Evolutionary conservation across 92 coral and sea anemone genomes (phyloP), one percentile per base, ranked within the genome.

Genomic region (Meandrina meandrites): DNA sequence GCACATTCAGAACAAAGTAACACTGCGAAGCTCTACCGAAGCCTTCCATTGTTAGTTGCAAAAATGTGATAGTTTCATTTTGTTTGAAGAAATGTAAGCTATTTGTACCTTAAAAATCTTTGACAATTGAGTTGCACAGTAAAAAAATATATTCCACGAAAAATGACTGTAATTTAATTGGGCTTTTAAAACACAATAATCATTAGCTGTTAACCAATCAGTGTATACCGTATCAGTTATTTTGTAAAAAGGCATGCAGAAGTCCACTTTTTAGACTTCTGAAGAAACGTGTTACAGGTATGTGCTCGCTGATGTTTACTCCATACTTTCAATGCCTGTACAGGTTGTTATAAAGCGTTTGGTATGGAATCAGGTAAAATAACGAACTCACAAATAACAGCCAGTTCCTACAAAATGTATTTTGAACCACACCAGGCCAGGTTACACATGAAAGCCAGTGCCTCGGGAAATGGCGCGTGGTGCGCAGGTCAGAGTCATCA

Each of bases 401-500:
- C 98, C 21, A 92, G 90, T 27, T 92, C 98, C 0, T 68, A 83
- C 78, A 80, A 79, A 28, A 22, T 40, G 19, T 68, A 89, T 67
- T 56, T 86, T 34, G 58, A 94, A 35, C 93, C 98, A 8, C 57
- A 91, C 58, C 95, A 92, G 66, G 98, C 90, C 75, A 82, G 98
- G 76, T 79, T 94, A 62, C 98, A 92, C 70, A 81, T 92, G 66
- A 22, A 19, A 35, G 90, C 87, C 72, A 89, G 88, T 35, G 80
- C 82, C 69, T 75, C 90, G 24, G 98, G 98, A 15, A 77, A 72
- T 32, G 98, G 95, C 21, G 98, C 98, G 17, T 94, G 98, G 98
- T 94, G 98, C 77, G 93, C 98, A 76, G 36, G 60, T 32, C 79
- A 86, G 42, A 91, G 81, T 62, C 34, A 90, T 4, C 86, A 76